phyloP scores from a whole-genome alignment of 2,888 invertebrate genomes.

The Latheticus oryzae region DNA sequence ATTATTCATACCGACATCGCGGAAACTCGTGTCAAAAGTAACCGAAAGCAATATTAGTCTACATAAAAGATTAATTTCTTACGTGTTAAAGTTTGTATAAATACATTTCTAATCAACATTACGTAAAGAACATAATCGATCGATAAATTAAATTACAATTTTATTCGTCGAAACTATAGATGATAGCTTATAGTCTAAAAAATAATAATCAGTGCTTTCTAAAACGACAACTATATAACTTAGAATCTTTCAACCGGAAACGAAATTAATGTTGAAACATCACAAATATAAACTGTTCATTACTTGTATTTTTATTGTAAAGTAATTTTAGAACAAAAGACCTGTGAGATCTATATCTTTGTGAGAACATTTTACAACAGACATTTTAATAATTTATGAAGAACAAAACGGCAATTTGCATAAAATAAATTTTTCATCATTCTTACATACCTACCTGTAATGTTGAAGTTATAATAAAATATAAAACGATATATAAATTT shows the following conservation, averaged over 20 bases:
- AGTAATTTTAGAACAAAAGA: conserved; percentile 33
- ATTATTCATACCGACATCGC: conserved; percentile 51
- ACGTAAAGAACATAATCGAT: conserved; percentile 45
- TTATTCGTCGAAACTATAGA: conserved; percentile 1
- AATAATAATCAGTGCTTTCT: not conserved
- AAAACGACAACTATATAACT: too few species aligned
- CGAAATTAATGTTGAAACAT: conserved; percentile 15
- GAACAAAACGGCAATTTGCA: conserved; percentile 44
- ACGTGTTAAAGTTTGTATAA: conserved; percentile 50
- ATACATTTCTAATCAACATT: conserved; percentile 53
- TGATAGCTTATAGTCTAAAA: conserved; percentile 1
- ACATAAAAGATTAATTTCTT: conserved; percentile 56
- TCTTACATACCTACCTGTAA: conserved; percentile 33
- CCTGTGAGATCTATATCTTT: conserved; percentile 38
- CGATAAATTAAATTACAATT: conserved; percentile 45
- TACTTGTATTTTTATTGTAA: conserved; percentile 20
- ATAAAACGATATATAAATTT: conserved; percentile 28
- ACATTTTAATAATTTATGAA: conserved; percentile 43
- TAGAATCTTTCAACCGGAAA: too few species aligned
- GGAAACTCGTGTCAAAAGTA: conserved; percentile 49
- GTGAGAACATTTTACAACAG: conserved; percentile 43
- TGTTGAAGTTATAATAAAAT: conserved; percentile 37
- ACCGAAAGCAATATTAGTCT: conserved; percentile 41
- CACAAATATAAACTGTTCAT: conserved; percentile 24
- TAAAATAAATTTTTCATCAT: conserved; percentile 43